Evolutionary conservation across 2,888 invertebrate genomes (phyloP), one percentile per base, ranked within the genome.

Genomic region (Drosophila mettleri): DNA sequence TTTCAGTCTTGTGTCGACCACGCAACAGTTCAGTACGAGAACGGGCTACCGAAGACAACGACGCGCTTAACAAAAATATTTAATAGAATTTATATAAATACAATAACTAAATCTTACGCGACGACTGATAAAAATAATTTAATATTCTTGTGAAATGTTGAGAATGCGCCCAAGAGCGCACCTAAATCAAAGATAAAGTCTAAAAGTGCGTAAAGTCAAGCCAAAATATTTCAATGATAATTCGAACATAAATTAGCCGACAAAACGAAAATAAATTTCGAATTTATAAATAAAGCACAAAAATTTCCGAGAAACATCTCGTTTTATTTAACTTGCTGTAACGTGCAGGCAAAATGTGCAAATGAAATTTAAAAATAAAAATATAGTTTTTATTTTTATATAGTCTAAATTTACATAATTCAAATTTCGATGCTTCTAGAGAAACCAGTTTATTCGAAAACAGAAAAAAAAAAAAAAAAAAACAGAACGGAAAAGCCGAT

Each of bases 1-100:
- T 18, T 33, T 75, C 83, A 90, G 89, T 90, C 89, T 89, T 84
- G 84, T 87, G 90, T 86, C 87, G 90, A 87, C 82, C 86, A 79
- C 84, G 77, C 78, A 80, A 71, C 78, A 78, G 74, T 72, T 69
- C 59, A 80, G 78, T 78, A 74, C 54, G 58, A 39, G 68, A 2
- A 9, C 10, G 71, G 69, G 79, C 55, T 46, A 53, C 86, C 86
- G 88, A 82, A 85, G 75, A 79, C 83, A 80, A 78, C 79, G 78
- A 70, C 78, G 61, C 31, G 34, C 16, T 29, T 34, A 38, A 20
- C 29, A 16, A 55, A 31, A 64, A 12, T 36, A 66, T 53, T 38
- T 33, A 22, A 31, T 33, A 46, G 9, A 39, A 24, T 38, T 33
- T 41, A 41, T 45, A 48, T 48, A 39, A 31, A 54, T 39, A 33